Base-by-base conservation (phyloP, 2,888 invertebrate species). In the Monoplex corrugatus region DNA sequence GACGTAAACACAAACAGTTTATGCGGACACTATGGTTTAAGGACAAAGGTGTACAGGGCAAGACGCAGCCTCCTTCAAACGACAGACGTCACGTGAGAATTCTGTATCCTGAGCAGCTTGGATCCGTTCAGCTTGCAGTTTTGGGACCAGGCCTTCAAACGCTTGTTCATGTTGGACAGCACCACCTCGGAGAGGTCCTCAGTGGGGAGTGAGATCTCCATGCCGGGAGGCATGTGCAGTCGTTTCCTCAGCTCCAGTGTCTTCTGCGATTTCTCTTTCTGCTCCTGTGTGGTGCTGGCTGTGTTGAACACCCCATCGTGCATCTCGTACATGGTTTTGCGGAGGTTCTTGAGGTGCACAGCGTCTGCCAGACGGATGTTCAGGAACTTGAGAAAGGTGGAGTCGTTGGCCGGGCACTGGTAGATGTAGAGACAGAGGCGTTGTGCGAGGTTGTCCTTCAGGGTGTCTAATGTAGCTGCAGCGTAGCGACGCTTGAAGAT, bases 361-460 rank as follows among this genome's bases (percentile, higher is more conserved):
- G 92, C 89, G 82, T 94, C 94, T 84, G 92, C 91, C n/a, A 94
- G 86, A 75, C 93, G 92, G 72, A 94, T 93, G n/a, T 93, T 93
- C n/a, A 94, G 91, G 89, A 92, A 94, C 89, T 93, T 94, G 32
- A 94, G 89, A 86, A 94, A 93, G 19, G 93, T 90, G 10, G 91
- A 84, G 75, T 90, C 90, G 23, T 90, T 87, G 32, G 92, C 89
- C n/a, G 92, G 92, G 28, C 92, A 91, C 68, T 94, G 90, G 86
- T 93, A 92, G 57, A 94, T 94, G 88, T 94, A 94, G 72, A 94
- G 89, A 68, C 93, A 94, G 28, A 94, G 91, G 80, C 93, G 88
- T 87, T 91, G 91, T n/a, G 92, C 92, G 50, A 93, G 90, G 28
- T 92, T 90, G 43, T 93, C 92, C 75, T 93, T 92, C 85, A 94